Evolutionary conservation across 2,113 vertebrate species (phyloP).

Genomic region (Fregetta grallaria): DNA sequence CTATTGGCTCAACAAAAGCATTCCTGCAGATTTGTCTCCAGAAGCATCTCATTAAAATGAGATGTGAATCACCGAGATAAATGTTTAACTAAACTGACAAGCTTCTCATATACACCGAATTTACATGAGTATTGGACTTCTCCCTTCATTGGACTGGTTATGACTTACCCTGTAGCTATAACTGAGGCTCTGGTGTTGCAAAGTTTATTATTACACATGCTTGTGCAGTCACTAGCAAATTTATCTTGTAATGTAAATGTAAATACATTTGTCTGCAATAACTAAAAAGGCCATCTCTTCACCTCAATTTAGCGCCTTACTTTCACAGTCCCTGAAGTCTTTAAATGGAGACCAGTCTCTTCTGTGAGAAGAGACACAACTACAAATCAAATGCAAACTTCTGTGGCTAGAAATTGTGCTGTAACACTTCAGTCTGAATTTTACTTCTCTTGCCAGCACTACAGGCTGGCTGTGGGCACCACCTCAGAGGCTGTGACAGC

Average conservation of each 20-base stretch:
- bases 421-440: background rate
- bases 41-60: constrained; percentile 29
- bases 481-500: background rate
- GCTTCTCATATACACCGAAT: background rate
- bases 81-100: background rate
- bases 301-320: background rate
- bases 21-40: background rate
- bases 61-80: background rate
- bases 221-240: background rate
- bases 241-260: background rate
- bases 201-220: background rate
- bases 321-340: background rate
- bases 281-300: background rate
- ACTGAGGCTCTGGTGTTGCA: background rate
- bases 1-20: background rate
- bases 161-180: background rate
- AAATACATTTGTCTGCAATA: background rate
- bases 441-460: background rate
- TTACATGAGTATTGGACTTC: background rate
- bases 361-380: background rate
- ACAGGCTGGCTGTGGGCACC: background rate
- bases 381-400: background rate
- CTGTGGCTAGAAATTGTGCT: background rate
- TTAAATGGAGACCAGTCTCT: background rate
- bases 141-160: background rate